Evolutionary conservation across 2,888 invertebrate species (phyloP).

Genomic region (Pteria penguin): DNA sequence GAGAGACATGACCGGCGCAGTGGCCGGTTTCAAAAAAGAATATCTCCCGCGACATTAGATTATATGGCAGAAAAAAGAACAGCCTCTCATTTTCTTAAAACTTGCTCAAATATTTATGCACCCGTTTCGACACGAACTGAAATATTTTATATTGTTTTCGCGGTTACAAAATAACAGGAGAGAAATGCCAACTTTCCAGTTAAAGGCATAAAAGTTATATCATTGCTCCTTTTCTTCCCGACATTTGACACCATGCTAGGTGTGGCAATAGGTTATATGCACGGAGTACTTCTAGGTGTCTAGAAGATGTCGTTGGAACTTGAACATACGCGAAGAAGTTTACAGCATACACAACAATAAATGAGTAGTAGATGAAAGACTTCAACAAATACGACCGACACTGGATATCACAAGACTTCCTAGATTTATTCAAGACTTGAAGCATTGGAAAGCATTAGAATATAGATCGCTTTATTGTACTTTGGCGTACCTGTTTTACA

Average conservation of each 20-base stretch:
- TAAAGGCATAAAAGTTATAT: constrained; percentile 27
- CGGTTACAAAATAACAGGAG: not conserved
- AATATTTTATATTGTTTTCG: no score
- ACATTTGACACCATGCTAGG: constrained; percentile 13
- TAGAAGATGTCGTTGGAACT: constrained; percentile 14
- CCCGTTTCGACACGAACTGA: no score
- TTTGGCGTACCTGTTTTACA: constrained; percentile 40
- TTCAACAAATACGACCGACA: not conserved
- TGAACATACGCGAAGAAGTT: constrained; percentile 9
- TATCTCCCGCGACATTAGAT: no score
- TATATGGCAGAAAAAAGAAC: no score
- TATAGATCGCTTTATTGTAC: constrained; percentile 44
- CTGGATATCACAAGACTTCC: constrained; percentile 45
- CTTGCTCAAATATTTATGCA: no score
- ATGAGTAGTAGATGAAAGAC: not conserved
- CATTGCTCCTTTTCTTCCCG: constrained; percentile 19
- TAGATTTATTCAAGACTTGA: constrained; percentile 34
- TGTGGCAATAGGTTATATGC: constrained; percentile 33
- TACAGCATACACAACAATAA: not conserved
- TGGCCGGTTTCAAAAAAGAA: no score
- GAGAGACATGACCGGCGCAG: no score
- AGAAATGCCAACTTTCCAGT: not conserved
- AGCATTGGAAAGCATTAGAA: constrained; percentile 52
- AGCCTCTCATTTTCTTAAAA: no score
- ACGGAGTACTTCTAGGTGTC: no score